Conservation (phyloP, 2,113 vertebrate genomes). For the Corythoichthys haematopterus region DNA sequence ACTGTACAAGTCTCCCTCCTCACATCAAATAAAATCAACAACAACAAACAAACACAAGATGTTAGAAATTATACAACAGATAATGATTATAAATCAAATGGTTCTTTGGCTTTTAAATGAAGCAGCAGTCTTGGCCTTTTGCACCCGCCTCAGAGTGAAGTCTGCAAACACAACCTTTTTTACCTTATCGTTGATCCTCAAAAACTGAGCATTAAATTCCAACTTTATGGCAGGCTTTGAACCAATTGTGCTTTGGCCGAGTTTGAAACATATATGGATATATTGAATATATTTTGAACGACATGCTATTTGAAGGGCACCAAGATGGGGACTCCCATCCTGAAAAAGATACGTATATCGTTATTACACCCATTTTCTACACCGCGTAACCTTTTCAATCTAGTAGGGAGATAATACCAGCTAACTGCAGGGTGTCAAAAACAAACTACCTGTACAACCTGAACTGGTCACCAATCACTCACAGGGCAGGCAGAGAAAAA, state of each 20-base stretch:
- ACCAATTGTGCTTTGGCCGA: neutral
- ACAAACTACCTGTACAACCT: too few relatives aligned
- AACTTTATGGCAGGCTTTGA: neutral
- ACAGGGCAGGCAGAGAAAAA: too few relatives aligned
- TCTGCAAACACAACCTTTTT: neutral
- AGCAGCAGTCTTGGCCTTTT: slow-evolving; percentile 24
- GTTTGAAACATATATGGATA: neutral
- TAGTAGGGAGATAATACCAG: too few relatives aligned
- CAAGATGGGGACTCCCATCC: neutral
- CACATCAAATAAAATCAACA: slow-evolving; percentile 17
- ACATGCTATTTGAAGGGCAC: neutral
- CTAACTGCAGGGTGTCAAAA: too few relatives aligned
- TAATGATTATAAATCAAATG: slow-evolving; percentile 46
- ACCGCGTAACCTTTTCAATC: too few relatives aligned
- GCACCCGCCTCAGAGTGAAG: slow-evolving; percentile 16
- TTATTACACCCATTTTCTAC: too few relatives aligned
- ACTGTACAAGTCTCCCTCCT: slow-evolving; percentile 47
- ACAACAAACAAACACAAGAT: slow-evolving; percentile 24
- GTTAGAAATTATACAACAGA: slow-evolving; percentile 46
- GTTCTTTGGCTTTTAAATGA: slow-evolving; percentile 52
- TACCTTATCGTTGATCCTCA: slow-evolving; percentile 27
- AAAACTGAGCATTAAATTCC: slow-evolving; percentile 6
- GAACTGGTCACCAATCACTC: too few relatives aligned
- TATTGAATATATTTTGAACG: neutral
- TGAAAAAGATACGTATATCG: too few relatives aligned